phyloP scores from a whole-genome alignment of 2,888 invertebrate species.

The Ennomos quercinarius region DNA sequence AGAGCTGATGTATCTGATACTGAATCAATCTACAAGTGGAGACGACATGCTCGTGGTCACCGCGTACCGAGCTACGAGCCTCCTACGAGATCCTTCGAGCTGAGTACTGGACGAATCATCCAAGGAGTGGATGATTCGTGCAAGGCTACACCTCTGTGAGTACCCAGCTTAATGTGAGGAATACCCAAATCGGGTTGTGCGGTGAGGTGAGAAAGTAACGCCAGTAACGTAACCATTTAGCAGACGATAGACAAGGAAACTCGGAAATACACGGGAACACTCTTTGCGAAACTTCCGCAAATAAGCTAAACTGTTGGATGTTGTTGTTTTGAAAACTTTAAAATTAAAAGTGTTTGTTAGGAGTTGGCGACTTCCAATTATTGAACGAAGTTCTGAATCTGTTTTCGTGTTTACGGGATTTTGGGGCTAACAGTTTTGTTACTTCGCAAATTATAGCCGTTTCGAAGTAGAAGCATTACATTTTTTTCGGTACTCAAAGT shows the following conservation, averaged over 20 bases:
- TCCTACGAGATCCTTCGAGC: too few species aligned
- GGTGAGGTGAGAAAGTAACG: background rate
- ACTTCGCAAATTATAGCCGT: too few species aligned
- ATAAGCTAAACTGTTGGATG: conserved; percentile 3
- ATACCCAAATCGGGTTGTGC: background rate
- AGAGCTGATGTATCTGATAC: too few species aligned
- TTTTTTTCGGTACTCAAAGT: too few species aligned
- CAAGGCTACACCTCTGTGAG: too few species aligned
- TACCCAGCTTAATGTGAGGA: background rate
- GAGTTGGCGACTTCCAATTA: conserved; percentile 2
- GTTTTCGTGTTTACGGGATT: conserved; percentile 1
- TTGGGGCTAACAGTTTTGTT: background rate
- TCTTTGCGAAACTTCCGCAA: background rate
- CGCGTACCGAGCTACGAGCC: too few species aligned
- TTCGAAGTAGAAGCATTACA: too few species aligned
- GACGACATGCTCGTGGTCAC: too few species aligned
- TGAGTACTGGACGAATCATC: too few species aligned
- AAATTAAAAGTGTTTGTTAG: conserved; percentile 14
- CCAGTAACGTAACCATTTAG: background rate
- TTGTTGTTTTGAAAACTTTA: conserved; percentile 16
- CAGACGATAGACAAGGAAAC: conserved; percentile 1
- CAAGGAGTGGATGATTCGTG: too few species aligned
- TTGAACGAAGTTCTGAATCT: background rate
- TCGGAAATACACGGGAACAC: background rate
- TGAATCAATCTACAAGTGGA: too few species aligned